These are phyloP conservation scores for Caprella mutica DNA, from an alignment of 2,888 invertebrate species.

Conservation along the genomic window DNA sequence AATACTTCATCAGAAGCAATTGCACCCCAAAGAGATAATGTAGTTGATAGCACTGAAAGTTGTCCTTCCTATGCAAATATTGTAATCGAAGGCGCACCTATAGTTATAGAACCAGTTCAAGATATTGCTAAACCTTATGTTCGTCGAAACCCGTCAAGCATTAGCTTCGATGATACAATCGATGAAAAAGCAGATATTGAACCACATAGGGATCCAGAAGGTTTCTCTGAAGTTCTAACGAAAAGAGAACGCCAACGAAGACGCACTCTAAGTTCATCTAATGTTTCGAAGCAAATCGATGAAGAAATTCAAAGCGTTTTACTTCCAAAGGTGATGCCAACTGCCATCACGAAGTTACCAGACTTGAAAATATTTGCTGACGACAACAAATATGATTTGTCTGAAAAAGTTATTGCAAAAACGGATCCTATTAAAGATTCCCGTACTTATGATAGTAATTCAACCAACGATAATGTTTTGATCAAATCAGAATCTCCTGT, in stretches of 20 bases:
- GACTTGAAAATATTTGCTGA: background rate
- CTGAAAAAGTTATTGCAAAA: background rate
- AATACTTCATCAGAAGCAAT: no score
- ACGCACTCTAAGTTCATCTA: background rate
- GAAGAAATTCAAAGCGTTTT: no score
- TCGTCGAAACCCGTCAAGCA: slow-evolving; percentile 7
- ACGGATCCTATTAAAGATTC: background rate
- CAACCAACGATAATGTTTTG: no score
- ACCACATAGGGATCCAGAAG: no score
- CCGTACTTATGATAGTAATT: background rate
- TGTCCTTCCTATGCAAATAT: slow-evolving; percentile 17
- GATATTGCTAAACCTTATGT: slow-evolving; percentile 21
- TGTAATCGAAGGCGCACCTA: slow-evolving; percentile 14
- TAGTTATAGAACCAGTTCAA: slow-evolving; percentile 5
- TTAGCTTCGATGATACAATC: background rate
- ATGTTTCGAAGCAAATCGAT: no score
- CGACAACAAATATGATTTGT: background rate
- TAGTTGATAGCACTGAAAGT: no score
- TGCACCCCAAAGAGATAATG: no score
- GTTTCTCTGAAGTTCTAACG: background rate
- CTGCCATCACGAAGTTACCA: background rate
- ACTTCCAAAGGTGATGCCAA: background rate
- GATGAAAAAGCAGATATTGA: no score
- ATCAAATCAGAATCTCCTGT: no score
- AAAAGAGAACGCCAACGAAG: background rate